Percentiles rank a stretch among this genome's conserved stretches.
Conservation (phyloP, 2,797 vertebrate genomes). For the Muraenolepis orangiensis region DNA sequence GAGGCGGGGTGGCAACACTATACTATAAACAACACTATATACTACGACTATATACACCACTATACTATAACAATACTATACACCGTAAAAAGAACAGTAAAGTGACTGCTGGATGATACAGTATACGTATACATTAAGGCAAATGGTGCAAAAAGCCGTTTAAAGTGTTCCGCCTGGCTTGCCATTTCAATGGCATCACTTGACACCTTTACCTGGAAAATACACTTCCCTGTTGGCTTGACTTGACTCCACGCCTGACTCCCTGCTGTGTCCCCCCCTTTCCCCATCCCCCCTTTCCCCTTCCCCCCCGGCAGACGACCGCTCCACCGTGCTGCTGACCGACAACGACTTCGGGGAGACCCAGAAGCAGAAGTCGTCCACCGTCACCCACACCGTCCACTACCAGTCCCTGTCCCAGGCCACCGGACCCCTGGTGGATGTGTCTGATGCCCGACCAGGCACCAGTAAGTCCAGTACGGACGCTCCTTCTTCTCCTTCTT, state of each 20-base stretch:
- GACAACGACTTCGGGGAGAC: constrained; percentile 97
- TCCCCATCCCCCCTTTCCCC: too few species aligned
- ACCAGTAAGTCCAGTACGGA: constrained; percentile 90
- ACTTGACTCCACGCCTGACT: not conserved
- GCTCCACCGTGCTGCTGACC: constrained; percentile 93
- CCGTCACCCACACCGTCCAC: constrained; percentile 95
- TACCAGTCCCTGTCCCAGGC: constrained; percentile 97
- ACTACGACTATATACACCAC: too few species aligned
- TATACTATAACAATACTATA: too few species aligned
- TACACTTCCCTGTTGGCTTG: not conserved
- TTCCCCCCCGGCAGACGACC: constrained; percentile 85
- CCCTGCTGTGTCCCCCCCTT: constrained; percentile 5
- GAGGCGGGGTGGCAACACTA: too few species aligned
- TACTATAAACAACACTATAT: too few species aligned
- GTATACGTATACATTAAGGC: too few species aligned
- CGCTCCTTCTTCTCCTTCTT: constrained; percentile 43
- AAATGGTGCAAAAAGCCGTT: too few species aligned
- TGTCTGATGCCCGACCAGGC: constrained; percentile 94
- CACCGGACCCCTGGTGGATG: constrained; percentile 92
- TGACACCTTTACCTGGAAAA: not conserved
- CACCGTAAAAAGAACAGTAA: too few species aligned
- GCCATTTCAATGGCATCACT: not conserved
- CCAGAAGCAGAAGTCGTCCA: constrained; percentile 94
- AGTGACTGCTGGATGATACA: too few species aligned
- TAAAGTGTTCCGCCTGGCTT: not conserved